A percentile compares a stretch with the other conserved stretches of the same genome.
phyloP scores from a whole-genome alignment of 2,888 invertebrate genomes.

The Candidula unifasciata region DNA sequence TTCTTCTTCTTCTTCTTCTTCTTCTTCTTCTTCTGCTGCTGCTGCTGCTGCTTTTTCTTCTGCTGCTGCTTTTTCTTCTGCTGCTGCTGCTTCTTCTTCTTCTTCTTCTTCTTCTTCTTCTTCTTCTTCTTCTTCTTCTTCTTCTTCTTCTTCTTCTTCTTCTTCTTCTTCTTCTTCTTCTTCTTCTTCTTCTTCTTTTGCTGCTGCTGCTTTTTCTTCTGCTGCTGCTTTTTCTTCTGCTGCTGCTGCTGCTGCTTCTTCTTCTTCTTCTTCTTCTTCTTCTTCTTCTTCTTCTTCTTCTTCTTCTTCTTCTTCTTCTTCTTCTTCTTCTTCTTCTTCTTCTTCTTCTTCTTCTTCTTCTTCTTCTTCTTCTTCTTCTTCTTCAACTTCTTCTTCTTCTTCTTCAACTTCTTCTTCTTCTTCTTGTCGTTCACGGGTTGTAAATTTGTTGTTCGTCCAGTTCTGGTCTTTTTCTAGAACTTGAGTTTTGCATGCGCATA shows the following conservation, averaged over 20 bases:
- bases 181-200: conserved; percentile 12
- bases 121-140: conserved; percentile 10
- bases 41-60: neutral
- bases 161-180: conserved; percentile 21
- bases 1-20: conserved; percentile 12
- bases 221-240: neutral
- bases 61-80: too few relatives aligned
- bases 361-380: neutral
- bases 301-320: conserved; percentile 12
- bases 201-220: neutral
- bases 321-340: conserved; percentile 21
- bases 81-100: conserved; percentile 1
- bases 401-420: neutral
- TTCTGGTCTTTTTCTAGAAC: too few relatives aligned
- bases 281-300: conserved; percentile 21
- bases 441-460: too few relatives aligned
- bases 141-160: conserved; percentile 2
- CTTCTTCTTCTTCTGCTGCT: conserved; percentile 3
- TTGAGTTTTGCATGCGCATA: too few relatives aligned
- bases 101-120: conserved; percentile 1
- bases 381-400: conserved; percentile 1
- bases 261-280: conserved; percentile 21
- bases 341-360: conserved; percentile 15
- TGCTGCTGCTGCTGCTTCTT: neutral
- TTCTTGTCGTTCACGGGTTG: neutral